These are phyloP conservation scores for Nycticryphes semicollaris DNA, from an alignment of 2,113 vertebrate genomes.

Conservation along the genomic window DNA sequence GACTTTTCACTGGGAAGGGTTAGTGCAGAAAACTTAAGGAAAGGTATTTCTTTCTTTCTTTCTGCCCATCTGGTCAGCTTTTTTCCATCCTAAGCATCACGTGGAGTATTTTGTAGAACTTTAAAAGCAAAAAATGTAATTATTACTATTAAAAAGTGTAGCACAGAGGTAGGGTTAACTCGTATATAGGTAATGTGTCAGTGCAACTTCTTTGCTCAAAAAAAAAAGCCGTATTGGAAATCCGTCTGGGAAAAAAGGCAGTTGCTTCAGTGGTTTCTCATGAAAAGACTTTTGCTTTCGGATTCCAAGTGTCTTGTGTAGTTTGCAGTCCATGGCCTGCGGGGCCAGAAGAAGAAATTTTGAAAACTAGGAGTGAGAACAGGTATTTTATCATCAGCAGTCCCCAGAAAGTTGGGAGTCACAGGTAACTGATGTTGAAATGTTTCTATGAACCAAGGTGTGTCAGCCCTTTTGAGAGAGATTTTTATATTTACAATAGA, in stretches of 20 bases:
- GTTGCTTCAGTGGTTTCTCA: constrained; percentile 48
- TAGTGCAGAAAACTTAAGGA: neutral
- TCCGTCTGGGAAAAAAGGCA: neutral
- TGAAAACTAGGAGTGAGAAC: constrained; percentile 10
- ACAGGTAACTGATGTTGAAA: constrained; percentile 58
- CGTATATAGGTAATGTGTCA: neutral
- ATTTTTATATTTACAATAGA: neutral
- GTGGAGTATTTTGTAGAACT: neutral
- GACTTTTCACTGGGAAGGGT: neutral
- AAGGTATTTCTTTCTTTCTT: neutral
- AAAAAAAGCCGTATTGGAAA: neutral
- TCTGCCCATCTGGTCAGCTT: neutral
- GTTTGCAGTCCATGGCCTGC: constrained; percentile 50
- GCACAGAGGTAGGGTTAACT: neutral
- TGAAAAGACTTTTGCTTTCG: constrained; percentile 34
- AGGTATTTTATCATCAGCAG: constrained; percentile 69
- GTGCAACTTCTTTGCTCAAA: neutral
- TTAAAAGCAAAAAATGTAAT: neutral
- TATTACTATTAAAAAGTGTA: neutral
- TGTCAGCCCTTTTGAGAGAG: neutral
- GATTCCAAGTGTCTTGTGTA: constrained; percentile 23
- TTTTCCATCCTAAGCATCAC: neutral
- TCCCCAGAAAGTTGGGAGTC: constrained; percentile 50
- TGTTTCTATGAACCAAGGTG: neutral
- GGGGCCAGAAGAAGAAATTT: constrained; percentile 21